Conservation (phyloP, 64 coral and sea anemone genomes). For the Astreopora myriophthalma region DNA sequence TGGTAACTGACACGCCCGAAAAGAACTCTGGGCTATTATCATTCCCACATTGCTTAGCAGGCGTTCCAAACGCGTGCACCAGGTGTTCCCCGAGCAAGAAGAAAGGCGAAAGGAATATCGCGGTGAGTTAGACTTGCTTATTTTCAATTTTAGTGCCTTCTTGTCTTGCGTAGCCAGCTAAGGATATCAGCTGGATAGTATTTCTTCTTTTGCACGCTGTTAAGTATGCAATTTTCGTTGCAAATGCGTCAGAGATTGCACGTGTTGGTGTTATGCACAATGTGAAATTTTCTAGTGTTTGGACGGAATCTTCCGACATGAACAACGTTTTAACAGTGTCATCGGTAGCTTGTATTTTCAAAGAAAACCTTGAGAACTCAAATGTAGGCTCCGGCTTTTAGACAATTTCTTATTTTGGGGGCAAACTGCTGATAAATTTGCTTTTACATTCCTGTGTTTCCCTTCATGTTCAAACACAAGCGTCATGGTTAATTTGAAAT, state of each 20-base stretch:
- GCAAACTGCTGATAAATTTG: neutral
- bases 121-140: neutral
- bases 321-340: neutral
- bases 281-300: neutral
- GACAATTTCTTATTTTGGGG: neutral
- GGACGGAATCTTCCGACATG: neutral
- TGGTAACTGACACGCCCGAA: neutral
- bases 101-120: neutral
- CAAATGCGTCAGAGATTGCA: neutral
- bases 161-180: neutral
- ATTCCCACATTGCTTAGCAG: slow-evolving; percentile 20
- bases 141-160: neutral
- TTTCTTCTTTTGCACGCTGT: neutral
- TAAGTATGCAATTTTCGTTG: neutral
- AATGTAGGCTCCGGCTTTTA: neutral
- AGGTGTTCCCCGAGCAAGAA: neutral
- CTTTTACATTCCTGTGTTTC: neutral
- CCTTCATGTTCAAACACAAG: too few species aligned
- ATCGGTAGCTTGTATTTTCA: neutral
- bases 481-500: too few species aligned
- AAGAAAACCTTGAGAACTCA: neutral
- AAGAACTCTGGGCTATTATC: neutral
- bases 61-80: slow-evolving; percentile 7
- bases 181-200: neutral
- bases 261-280: neutral